Evolutionary conservation across 2,888 invertebrate species (phyloP).

Genomic region (Eupeodes latifasciatus): DNA sequence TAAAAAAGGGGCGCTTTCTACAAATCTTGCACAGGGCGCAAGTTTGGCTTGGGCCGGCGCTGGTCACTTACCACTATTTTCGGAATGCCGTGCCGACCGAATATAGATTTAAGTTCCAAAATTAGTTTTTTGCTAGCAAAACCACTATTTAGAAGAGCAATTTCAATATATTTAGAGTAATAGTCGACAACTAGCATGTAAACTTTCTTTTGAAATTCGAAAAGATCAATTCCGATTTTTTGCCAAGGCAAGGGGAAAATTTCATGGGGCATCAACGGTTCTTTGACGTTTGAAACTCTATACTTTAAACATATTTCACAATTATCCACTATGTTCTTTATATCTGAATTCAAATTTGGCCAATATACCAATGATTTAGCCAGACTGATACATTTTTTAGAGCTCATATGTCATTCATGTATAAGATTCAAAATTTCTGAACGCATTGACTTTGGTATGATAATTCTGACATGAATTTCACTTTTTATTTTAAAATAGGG

Average conservation of each 20-base stretch:
- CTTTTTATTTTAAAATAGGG: too few relatives aligned
- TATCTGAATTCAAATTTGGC: background rate
- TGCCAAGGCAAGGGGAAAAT: background rate
- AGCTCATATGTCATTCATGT: too few relatives aligned
- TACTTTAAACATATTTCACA: background rate
- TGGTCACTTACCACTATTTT: constrained; percentile 22
- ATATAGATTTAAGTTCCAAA: constrained; percentile 13
- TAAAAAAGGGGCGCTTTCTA: too few relatives aligned
- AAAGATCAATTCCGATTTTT: constrained; percentile 4
- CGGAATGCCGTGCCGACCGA: constrained; percentile 6
- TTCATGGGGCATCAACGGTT: constrained; percentile 33
- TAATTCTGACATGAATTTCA: too few relatives aligned
- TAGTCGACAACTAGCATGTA: constrained; percentile 28
- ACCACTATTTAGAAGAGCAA: background rate
- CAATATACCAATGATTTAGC: too few relatives aligned
- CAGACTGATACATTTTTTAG: too few relatives aligned
- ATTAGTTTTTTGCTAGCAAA: constrained; percentile 14
- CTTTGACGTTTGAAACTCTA: constrained; percentile 4
- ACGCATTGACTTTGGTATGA: too few relatives aligned
- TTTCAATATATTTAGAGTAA: constrained; percentile 25
- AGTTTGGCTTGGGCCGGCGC: too few relatives aligned
- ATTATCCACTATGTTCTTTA: background rate
- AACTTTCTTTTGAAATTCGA: constrained; percentile 12
- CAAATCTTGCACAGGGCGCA: too few relatives aligned
- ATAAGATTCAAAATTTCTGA: too few relatives aligned